These are phyloP conservation scores for Strigamia transsilvanica DNA, from an alignment of 2,888 invertebrate genomes.

Conservation along the genomic window DNA sequence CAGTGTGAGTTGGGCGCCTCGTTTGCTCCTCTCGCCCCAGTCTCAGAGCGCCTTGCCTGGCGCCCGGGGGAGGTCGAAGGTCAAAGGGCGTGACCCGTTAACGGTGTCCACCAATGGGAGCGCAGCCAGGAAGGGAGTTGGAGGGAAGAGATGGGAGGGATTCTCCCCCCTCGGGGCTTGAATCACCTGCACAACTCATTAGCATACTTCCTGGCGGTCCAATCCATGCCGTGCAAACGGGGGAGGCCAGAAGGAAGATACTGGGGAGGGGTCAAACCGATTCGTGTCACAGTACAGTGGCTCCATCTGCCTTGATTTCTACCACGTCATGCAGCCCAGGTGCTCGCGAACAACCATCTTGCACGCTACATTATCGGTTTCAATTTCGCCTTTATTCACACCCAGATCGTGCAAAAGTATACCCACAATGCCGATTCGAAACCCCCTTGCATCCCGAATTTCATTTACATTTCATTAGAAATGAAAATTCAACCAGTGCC, in stretches of 20 bases:
- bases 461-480: too few relatives aligned
- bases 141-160: slow-evolving; percentile 47
- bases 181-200: slow-evolving; percentile 53
- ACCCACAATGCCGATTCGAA: too few relatives aligned
- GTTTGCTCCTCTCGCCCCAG: slow-evolving; percentile 6
- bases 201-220: slow-evolving; percentile 52
- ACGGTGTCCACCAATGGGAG: slow-evolving; percentile 44
- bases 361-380: slow-evolving; percentile 11
- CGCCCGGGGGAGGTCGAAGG: slow-evolving; percentile 51
- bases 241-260: slow-evolving; percentile 48
- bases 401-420: not conserved
- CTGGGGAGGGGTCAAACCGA: slow-evolving; percentile 17
- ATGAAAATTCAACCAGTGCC: too few relatives aligned
- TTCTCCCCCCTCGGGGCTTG: slow-evolving; percentile 49
- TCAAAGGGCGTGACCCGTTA: slow-evolving; percentile 53
- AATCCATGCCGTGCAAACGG: slow-evolving; percentile 20
- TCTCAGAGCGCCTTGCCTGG: slow-evolving; percentile 32
- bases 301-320: slow-evolving; percentile 39
- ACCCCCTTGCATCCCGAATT: too few relatives aligned
- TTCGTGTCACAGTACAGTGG: slow-evolving; percentile 49
- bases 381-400: not conserved
- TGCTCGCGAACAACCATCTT: not conserved
- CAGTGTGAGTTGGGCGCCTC: slow-evolving; percentile 17
- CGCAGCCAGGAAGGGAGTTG: slow-evolving; percentile 39
- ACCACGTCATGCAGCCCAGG: slow-evolving; percentile 33